A percentile compares a stretch with the other conserved stretches of the same genome.
Evolutionary conservation across 1,140 invertebrate species (phyloP).

Genomic region (Homalodisca vitripennis): DNA sequence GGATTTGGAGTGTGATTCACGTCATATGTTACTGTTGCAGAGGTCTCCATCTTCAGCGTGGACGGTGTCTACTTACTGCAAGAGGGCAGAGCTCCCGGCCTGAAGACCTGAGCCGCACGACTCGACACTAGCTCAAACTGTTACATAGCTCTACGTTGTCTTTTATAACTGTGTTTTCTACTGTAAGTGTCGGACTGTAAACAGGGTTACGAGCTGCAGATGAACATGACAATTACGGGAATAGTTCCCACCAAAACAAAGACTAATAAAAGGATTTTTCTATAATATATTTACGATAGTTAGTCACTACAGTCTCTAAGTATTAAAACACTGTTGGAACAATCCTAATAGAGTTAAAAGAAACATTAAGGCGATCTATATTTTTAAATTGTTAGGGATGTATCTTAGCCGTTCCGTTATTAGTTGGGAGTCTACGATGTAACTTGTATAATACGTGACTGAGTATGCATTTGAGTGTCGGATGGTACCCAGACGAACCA

Average conservation of each 20-base stretch:
- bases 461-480: conserved; percentile 6
- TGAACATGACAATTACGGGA: conserved; percentile 1
- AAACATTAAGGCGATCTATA: conserved; percentile 3
- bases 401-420: not conserved
- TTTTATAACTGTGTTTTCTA: conserved; percentile 29
- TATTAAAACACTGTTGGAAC: not conserved
- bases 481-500: not conserved
- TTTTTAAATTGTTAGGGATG: conserved; percentile 1
- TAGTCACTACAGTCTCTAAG: conserved; percentile 7
- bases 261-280: conserved; percentile 22
- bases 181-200: not conserved
- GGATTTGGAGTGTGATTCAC: no score
- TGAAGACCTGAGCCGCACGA: conserved; percentile 51
- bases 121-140: conserved; percentile 19
- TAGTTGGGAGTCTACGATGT: not conserved
- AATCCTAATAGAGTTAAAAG: conserved; percentile 19
- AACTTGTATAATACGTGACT: no score
- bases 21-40: conserved; percentile 67
- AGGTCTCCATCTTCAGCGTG: conserved; percentile 89
- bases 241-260: not conserved
- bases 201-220: not conserved
- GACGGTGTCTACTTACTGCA: conserved; percentile 77
- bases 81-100: conserved; percentile 54
- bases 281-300: conserved; percentile 4
- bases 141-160: conserved; percentile 23